Base-by-base conservation (phyloP, 2,113 vertebrate genomes). In the Heterotilapia buettikoferi region DNA sequence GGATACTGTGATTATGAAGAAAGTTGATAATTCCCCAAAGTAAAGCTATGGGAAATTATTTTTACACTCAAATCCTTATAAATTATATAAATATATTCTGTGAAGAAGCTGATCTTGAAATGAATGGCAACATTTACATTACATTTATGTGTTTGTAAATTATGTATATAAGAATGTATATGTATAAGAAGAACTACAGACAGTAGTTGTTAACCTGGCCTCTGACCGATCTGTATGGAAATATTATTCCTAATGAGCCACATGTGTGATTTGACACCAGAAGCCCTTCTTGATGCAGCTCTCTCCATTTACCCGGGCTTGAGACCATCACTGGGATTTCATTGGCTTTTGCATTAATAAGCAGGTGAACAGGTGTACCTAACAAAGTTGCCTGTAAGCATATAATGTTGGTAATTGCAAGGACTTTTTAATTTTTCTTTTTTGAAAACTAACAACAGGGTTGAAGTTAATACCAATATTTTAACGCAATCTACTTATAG, bases 341-440 rank as follows among this genome's bases (percentile, higher is more conserved):
- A 38, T 7, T 66, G 61, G 61, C 61, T 66, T 21, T 68, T 38
- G 63, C 63, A 5, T 68, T 2, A 68, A 8, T 21, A 13, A 68
- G 63, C 63, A 40, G 33, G 11, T 38, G 19, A 68, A 38, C 63
- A 68, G 63, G 33, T 68, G 33, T 68, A 68, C 63, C 33, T 0
- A 21, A 21, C 10, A 8, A 68, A 68, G 61, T 0, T 12, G 10
- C 6, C 18, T 66, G 18, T 66, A 38, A 66, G 0, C 21, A 38
- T 38, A 38, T 38, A 68, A 13, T 71, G 2, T 71, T 0, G 21
- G 12, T 71, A 24, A 71, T 14, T 4, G n/a, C 3, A 71, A 71
- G 5, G 36, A 71, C 7, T 9, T 40, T 21, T 43, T 4, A 9
- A 1, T 24, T 24, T 71, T 21, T 21, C 19, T 0, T 68, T 38